A percentile compares a stretch with the other conserved stretches of the same genome.
phyloP scores from a whole-genome alignment of 1,140 invertebrate species.

The Kradibia gibbosae region DNA sequence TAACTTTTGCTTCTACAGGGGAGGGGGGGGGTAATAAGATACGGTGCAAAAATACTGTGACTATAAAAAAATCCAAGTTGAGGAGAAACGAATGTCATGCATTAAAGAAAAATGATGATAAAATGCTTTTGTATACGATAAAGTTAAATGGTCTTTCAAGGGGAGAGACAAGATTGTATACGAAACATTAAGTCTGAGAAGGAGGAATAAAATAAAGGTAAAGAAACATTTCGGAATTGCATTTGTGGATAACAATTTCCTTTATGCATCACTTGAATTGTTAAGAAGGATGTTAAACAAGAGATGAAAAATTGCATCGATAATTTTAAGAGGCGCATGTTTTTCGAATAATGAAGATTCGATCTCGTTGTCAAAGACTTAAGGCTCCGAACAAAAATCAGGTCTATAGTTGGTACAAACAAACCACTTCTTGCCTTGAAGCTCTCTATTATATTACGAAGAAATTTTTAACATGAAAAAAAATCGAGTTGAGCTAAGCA shows the following conservation, averaged over 20 bases:
- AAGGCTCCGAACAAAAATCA: constrained; percentile 41
- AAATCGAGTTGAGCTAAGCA: constrained; percentile 12
- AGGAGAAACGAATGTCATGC: background rate
- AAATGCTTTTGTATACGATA: constrained; percentile 60
- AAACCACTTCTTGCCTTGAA: constrained; percentile 72
- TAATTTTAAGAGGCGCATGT: constrained; percentile 50
- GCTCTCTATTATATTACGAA: constrained; percentile 64
- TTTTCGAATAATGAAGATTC: constrained; percentile 19
- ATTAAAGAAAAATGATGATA: background rate
- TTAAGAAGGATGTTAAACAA: constrained; percentile 25
- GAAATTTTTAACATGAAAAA: constrained; percentile 35
- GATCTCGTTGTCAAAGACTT: constrained; percentile 46
- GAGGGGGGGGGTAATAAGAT: background rate
- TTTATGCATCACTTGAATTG: constrained; percentile 3
- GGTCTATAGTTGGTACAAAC: constrained; percentile 67
- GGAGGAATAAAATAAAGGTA: background rate
- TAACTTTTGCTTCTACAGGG: constrained; percentile 15
- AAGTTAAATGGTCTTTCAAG: background rate
- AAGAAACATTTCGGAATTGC: background rate
- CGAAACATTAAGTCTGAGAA: constrained; percentile 52
- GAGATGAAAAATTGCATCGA: background rate
- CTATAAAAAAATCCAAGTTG: background rate
- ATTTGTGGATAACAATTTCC: constrained; percentile 3
- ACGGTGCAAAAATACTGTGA: constrained; percentile 5
- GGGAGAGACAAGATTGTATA: constrained; percentile 56